Evolutionary conservation across 2,113 vertebrate species (phyloP).

Genomic region (Coryphaenoides rupestris): DNA sequence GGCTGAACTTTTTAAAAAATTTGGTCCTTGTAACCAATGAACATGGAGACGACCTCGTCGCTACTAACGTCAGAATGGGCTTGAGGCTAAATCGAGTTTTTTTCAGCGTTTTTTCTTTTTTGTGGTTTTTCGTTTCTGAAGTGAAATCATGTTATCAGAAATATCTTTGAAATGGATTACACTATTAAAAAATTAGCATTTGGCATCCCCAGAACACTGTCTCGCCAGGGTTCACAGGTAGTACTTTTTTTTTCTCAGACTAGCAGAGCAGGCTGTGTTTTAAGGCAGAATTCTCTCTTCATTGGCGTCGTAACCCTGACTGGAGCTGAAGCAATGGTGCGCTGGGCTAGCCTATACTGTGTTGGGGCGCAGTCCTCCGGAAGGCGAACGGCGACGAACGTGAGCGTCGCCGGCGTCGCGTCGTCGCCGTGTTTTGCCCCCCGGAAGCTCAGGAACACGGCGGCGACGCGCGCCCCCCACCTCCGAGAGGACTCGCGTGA

Average conservation of each 20-base stretch:
- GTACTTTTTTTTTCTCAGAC: conserved; percentile 66
- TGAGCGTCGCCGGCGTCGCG: no score
- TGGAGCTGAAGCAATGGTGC: conserved; percentile 38
- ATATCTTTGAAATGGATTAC: conserved; percentile 37
- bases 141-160: conserved; percentile 23
- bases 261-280: conserved; percentile 61
- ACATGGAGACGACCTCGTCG: conserved; percentile 56
- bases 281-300: conserved; percentile 69
- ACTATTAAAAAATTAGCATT: conserved; percentile 46
- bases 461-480: no score
- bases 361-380: conserved; percentile 45
- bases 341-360: conserved; percentile 22
- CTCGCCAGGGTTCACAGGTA: conserved; percentile 65
- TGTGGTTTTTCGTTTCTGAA: not conserved
- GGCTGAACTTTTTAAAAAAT: conserved; percentile 51
- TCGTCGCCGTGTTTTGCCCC: no score
- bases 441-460: not conserved
- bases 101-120: conserved; percentile 9
- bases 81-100: conserved; percentile 60
- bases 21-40: conserved; percentile 76
- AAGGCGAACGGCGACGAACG: not conserved
- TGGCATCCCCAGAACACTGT: conserved; percentile 60
- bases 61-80: conserved; percentile 60
- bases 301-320: conserved; percentile 29
- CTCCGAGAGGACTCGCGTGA: conserved; percentile 25